Evolutionary conservation across 2,113 vertebrate species (phyloP).

Genomic region (Apteryx owenii): DNA sequence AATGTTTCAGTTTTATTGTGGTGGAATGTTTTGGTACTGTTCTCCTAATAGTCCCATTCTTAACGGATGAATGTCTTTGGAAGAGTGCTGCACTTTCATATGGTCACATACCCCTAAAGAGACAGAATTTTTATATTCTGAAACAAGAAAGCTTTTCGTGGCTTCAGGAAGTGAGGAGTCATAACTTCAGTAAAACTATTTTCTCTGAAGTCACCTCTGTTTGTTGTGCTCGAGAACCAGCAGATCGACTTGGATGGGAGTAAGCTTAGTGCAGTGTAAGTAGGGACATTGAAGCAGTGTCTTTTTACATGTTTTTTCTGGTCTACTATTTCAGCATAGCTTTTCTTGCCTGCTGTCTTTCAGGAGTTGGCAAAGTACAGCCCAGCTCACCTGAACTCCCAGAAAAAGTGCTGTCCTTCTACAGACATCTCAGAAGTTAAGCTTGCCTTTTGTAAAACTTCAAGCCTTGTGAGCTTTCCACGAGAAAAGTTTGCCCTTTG

Average conservation of each 20-base stretch:
- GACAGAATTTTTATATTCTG: neutral
- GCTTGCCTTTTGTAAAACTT: neutral
- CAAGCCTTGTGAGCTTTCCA: neutral
- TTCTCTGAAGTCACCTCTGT: neutral
- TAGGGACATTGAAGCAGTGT: neutral
- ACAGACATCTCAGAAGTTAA: neutral
- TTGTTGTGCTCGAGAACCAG: neutral
- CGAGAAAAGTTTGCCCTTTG: no score
- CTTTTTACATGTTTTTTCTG: neutral
- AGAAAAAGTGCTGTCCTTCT: neutral
- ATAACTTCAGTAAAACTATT: neutral
- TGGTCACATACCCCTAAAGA: neutral
- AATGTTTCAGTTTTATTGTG: neutral
- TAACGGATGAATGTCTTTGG: neutral
- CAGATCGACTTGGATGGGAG: neutral
- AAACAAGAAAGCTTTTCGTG: neutral
- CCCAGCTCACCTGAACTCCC: no score
- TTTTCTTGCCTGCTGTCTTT: neutral
- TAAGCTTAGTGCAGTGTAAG: neutral
- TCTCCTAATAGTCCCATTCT: neutral
- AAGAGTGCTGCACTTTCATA: neutral
- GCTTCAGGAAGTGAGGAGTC: neutral
- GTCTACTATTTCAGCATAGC: neutral
- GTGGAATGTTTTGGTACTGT: neutral
- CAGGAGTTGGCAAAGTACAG: no score